These are phyloP conservation scores for Anabas testudineus DNA, from an alignment of 2,797 vertebrate species.

Conservation along the genomic window DNA sequence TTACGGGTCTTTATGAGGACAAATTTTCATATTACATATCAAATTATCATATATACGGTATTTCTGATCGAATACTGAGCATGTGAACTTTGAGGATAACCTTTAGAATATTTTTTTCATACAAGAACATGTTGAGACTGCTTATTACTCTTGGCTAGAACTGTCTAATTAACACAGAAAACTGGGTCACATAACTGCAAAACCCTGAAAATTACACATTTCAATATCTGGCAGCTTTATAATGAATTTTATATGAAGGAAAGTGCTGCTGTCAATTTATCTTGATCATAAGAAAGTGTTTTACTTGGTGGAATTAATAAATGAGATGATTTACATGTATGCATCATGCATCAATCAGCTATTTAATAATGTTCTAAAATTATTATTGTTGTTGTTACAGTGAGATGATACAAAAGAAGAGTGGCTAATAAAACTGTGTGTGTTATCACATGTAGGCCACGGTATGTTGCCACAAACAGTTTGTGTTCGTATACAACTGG, in stretches of 20 bases:
- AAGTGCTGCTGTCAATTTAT: neutral
- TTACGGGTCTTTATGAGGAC: slow-evolving; percentile 6
- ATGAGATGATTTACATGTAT: too few relatives aligned
- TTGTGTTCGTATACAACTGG: slow-evolving; percentile 28
- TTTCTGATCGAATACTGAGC: slow-evolving; percentile 12
- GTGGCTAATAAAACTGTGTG: neutral
- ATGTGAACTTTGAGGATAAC: neutral
- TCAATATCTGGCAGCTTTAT: neutral
- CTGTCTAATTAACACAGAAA: neutral
- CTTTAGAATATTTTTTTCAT: too few relatives aligned
- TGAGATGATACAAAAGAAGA: neutral
- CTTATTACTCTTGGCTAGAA: neutral
- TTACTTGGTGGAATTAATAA: neutral
- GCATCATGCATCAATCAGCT: too few relatives aligned
- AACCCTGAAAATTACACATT: neutral
- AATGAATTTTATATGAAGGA: neutral
- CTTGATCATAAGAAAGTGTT: neutral
- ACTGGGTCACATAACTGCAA: neutral
- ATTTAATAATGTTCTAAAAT: too few relatives aligned
- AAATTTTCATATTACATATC: too few relatives aligned
- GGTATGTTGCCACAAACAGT: neutral
- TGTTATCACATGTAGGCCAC: neutral
- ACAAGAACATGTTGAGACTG: neutral
- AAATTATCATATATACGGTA: too few relatives aligned
- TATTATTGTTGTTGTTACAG: neutral